Evolutionary conservation across 1,140 invertebrate species (phyloP).

Genomic region (Heliconius melpomene): DNA sequence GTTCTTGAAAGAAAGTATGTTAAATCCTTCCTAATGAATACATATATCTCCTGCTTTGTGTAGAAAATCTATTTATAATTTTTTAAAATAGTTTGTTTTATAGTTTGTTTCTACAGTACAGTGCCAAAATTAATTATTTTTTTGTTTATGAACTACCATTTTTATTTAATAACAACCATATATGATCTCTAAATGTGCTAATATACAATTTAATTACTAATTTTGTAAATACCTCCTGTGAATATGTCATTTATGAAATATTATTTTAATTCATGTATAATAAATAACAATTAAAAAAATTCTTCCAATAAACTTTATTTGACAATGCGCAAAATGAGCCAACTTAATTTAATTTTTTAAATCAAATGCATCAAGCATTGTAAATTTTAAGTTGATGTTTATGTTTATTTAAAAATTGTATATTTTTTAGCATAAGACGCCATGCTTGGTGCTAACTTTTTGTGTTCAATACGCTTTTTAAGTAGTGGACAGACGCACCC

Average conservation of each 20-base stretch:
- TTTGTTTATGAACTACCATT: neutral
- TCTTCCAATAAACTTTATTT: conserved; percentile 1
- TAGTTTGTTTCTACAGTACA: neutral
- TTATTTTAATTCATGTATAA: conserved; percentile 1
- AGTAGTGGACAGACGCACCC: conserved; percentile 29
- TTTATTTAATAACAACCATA: conserved; percentile 8
- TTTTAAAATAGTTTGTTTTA: neutral
- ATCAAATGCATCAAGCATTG: neutral
- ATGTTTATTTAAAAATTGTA: conserved; percentile 20
- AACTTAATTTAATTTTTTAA: neutral
- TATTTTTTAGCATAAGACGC: neutral
- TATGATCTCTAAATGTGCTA: conserved; percentile 14
- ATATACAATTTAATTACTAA: neutral
- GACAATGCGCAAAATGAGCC: neutral
- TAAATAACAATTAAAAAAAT: neutral
- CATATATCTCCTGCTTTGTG: neutral
- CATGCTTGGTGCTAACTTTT: conserved; percentile 61
- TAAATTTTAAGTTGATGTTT: conserved; percentile 19
- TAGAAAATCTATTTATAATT: neutral
- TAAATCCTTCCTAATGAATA: neutral
- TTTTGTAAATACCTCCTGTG: neutral
- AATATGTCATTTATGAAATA: neutral
- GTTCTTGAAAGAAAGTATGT: neutral
- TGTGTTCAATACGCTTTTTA: conserved; percentile 55
- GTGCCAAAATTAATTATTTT: neutral